Base-by-base conservation (phyloP, 2,797 vertebrate genomes). In the Cheracebus regulus region DNA sequence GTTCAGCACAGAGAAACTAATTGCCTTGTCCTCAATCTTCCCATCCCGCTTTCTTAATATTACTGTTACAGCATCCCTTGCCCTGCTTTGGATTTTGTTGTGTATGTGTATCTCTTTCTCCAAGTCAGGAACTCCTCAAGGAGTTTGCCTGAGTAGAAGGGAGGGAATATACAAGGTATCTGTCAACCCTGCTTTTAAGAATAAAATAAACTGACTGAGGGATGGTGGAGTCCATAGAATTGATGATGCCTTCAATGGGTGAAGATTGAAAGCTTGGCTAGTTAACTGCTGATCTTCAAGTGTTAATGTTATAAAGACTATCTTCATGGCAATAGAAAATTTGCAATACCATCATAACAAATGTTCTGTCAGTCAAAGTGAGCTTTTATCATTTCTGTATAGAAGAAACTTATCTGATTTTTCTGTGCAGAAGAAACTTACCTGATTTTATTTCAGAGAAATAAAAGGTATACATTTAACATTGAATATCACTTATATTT, bases 381-480 rank as follows among this genome's bases (percentile, higher is more conserved):
- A 85, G 28, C 44, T 94, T 96, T 64, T 30, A 1, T 58, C 36
- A 72, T 90, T 85, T 93, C 48, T 55, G 15, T 91, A 33, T 0
- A 30, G 19, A 57, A 52, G 48, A 61, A 97, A 92, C 39, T 97
- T 64, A 96, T 0, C 14, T 83, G 4, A 52, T 87, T 90, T 61
- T 58, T 41, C 52, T 84, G 61, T 67, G 17, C 15, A n/a, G 15
- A 67, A 67, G 33, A 67, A 67, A 67, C 61, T 67, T 19, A 67
- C 33, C 7, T n/a, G 64, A 67, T 67, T 67, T n/a, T 67, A 67
- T n/a, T 67, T 97, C 93, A 97, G 97, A 97, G 64, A 96, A 97
- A 97, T 97, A 97, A 96, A 36, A n/a, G 15, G 85, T 96, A 73
- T 97, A 96, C 55, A 84, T 97, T 98, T 98, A 67, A n/a, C 33